These are phyloP conservation scores for Nematopogon swammerdamellus DNA, from an alignment of 2,888 invertebrate species.

Conservation along the genomic window DNA sequence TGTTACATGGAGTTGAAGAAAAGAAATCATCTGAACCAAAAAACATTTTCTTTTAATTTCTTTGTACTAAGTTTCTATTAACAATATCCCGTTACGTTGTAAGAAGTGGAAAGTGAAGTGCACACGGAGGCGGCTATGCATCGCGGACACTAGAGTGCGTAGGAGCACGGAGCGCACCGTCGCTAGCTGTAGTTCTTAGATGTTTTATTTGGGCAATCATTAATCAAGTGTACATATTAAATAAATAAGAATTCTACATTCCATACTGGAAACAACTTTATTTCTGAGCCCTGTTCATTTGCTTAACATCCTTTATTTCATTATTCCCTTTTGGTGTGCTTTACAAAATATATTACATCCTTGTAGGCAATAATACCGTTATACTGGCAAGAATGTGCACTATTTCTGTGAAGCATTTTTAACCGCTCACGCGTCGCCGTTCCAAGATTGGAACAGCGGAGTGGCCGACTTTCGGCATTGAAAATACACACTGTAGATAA, in stretches of 20 bases:
- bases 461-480: too few species aligned
- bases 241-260: background rate
- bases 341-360: too few species aligned
- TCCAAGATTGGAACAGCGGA: too few species aligned
- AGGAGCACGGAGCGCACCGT: background rate
- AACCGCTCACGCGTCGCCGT: too few species aligned
- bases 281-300: background rate
- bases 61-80: background rate
- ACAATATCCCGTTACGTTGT: background rate
- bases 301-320: too few species aligned
- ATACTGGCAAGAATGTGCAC: too few species aligned
- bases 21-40: conserved; percentile 42
- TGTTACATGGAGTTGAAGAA: conserved; percentile 36
- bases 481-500: too few species aligned
- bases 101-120: background rate
- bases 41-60: background rate
- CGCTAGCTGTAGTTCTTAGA: background rate
- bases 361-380: too few species aligned
- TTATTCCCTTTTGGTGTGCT: too few species aligned
- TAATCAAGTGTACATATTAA: background rate
- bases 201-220: background rate
- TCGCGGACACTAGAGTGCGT: too few species aligned
- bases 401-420: too few species aligned
- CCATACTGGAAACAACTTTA: background rate
- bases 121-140: too few species aligned